Evolutionary conservation across 2,888 invertebrate genomes (phyloP).

Genomic region (Caenorhabditis becei): DNA sequence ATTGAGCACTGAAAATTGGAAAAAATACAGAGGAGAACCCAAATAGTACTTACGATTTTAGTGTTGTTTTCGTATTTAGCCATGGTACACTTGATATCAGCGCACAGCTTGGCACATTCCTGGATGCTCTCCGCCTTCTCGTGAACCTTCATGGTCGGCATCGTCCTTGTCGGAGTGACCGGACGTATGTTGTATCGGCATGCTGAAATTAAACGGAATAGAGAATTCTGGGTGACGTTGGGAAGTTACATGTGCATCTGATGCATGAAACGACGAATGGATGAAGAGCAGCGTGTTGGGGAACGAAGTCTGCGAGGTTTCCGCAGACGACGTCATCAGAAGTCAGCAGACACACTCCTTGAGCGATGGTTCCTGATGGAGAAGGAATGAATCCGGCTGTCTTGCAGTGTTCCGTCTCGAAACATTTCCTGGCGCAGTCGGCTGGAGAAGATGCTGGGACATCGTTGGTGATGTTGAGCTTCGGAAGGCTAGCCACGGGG

Average conservation of each 20-base stretch:
- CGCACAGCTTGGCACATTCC: slow-evolving; percentile 77
- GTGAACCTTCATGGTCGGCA: slow-evolving; percentile 72
- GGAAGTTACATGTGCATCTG: slow-evolving; percentile 75
- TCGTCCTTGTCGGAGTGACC: slow-evolving; percentile 67
- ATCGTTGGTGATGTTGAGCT: slow-evolving; percentile 80
- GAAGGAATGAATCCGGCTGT: slow-evolving; percentile 81
- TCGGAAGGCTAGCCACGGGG: slow-evolving; percentile 76
- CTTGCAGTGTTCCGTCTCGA: slow-evolving; percentile 77
- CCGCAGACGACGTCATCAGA: slow-evolving; percentile 74
- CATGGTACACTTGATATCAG: slow-evolving; percentile 72
- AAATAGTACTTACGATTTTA: slow-evolving; percentile 66
- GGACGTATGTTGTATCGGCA: slow-evolving; percentile 77
- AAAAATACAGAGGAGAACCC: no score
- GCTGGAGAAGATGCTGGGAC: slow-evolving; percentile 80
- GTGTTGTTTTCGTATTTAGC: slow-evolving; percentile 78
- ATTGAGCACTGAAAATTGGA: slow-evolving; percentile 75
- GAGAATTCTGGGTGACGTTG: not conserved
- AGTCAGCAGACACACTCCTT: slow-evolving; percentile 80
- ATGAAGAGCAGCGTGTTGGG: slow-evolving; percentile 79
- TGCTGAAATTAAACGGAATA: slow-evolving; percentile 61
- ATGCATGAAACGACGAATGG: slow-evolving; percentile 81
- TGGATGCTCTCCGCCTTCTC: slow-evolving; percentile 72
- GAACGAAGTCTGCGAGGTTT: slow-evolving; percentile 72
- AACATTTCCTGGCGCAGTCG: slow-evolving; percentile 80
- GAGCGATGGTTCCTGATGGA: slow-evolving; percentile 72